Conservation (phyloP, 2,113 vertebrate species). For the Sardina pilchardus region DNA sequence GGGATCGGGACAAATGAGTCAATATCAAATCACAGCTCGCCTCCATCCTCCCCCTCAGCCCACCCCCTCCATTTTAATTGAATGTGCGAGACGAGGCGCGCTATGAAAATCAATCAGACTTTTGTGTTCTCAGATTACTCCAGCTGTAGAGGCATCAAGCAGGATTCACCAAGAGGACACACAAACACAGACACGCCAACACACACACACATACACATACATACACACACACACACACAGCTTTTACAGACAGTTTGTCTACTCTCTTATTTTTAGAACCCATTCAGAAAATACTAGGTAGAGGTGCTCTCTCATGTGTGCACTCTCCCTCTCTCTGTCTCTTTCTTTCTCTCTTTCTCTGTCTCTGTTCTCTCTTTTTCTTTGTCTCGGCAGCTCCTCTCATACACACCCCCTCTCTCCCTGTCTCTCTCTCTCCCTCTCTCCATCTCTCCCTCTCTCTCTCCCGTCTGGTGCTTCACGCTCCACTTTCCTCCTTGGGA, state of each 20-base stretch:
- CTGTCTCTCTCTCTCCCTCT: too few species aligned
- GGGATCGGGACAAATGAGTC: slow-evolving; percentile 22
- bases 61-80: slow-evolving; percentile 18
- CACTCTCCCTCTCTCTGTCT: too few species aligned
- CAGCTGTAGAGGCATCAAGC: neutral
- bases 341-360: neutral
- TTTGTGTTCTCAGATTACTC: neutral
- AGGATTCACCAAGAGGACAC: slow-evolving; percentile 1
- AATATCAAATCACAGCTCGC: neutral
- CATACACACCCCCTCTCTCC: too few species aligned
- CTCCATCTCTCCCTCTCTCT: too few species aligned
- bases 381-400: neutral
- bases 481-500: neutral
- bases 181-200: neutral
- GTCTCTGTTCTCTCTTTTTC: neutral
- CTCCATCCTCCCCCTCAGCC: neutral
- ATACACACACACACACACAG: slow-evolving; percentile 15
- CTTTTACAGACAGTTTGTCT: slow-evolving; percentile 25
- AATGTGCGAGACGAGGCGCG: slow-evolving; percentile 14
- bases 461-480: neutral
- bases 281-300: neutral
- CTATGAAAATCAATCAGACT: slow-evolving; percentile 24
- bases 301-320: too few species aligned
- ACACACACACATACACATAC: slow-evolving; percentile 12
- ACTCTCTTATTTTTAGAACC: neutral